A percentile compares a stretch with the other conserved stretches of the same genome.
phyloP scores from a whole-genome alignment of 2,113 vertebrate genomes.

The Callocephalon fimbriatum region DNA sequence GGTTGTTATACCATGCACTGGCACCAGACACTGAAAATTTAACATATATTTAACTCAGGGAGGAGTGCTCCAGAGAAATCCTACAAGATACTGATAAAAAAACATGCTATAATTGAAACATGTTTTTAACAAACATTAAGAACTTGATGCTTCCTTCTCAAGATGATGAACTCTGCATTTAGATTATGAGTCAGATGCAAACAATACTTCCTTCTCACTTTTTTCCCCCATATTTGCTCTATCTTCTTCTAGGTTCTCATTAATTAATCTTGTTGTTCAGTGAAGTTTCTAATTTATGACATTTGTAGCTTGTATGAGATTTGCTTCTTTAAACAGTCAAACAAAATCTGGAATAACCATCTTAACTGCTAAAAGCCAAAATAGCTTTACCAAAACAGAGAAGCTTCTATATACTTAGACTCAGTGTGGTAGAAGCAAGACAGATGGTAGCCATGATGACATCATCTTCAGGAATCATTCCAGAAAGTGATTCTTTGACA shows the following conservation, averaged over 20 bases:
- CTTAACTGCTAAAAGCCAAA: background rate
- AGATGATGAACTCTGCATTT: background rate
- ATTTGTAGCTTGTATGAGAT: background rate
- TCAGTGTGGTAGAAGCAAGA: background rate
- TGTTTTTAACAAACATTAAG: background rate
- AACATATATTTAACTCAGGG: background rate
- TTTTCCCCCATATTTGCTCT: background rate
- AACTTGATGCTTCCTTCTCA: background rate
- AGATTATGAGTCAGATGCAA: background rate
- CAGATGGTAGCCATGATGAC: background rate
- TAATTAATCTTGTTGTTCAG: background rate
- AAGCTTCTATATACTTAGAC: background rate
- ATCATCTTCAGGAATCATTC: slow-evolving; percentile 3
- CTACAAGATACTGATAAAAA: background rate
- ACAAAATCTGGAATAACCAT: background rate
- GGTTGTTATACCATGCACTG: background rate
- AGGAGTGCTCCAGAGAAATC: background rate
- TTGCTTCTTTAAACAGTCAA: background rate
- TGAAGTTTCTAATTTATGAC: background rate
- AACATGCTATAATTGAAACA: background rate
- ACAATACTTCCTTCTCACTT: background rate
- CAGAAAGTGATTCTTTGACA: background rate
- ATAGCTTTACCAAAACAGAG: background rate
- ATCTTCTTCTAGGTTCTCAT: background rate
- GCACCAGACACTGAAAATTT: background rate